Evolutionary conservation across 2,888 invertebrate species (phyloP).

Genomic region (Tetragonula carbonaria): DNA sequence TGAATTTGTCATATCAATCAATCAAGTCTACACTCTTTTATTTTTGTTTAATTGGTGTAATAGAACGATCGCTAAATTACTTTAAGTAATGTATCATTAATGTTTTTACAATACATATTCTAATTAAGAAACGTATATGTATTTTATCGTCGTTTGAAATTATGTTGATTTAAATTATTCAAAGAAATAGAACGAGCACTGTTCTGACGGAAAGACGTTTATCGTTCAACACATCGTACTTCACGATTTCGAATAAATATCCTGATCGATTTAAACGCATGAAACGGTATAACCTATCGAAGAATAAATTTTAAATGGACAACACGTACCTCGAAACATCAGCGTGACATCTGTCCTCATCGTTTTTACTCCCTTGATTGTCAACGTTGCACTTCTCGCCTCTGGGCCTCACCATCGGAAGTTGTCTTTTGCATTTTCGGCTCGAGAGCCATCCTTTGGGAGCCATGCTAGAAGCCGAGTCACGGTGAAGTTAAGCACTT

Average conservation of each 20-base stretch:
- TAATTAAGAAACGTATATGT: background rate
- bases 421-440: constrained; percentile 45
- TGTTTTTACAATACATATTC: background rate
- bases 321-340: constrained; percentile 51
- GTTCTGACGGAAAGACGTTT: background rate
- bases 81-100: background rate
- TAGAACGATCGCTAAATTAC: background rate
- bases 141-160: background rate
- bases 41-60: background rate
- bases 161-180: background rate
- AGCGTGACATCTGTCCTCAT: constrained; percentile 55
- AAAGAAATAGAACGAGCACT: background rate
- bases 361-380: constrained; percentile 64
- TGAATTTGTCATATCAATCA: background rate
- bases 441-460: constrained; percentile 24
- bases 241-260: background rate
- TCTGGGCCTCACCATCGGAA: constrained; percentile 34
- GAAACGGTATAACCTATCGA: background rate
- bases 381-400: constrained; percentile 63
- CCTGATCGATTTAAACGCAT: background rate
- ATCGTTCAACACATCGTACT: background rate
- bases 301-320: background rate
- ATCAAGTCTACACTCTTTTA: background rate
- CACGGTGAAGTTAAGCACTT: constrained; percentile 6
- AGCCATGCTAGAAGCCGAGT: constrained; percentile 13